A percentile compares a stretch with the other conserved stretches of the same genome.
Conservation (phyloP, 2,888 invertebrate genomes). For the Nemoura dubitans region DNA sequence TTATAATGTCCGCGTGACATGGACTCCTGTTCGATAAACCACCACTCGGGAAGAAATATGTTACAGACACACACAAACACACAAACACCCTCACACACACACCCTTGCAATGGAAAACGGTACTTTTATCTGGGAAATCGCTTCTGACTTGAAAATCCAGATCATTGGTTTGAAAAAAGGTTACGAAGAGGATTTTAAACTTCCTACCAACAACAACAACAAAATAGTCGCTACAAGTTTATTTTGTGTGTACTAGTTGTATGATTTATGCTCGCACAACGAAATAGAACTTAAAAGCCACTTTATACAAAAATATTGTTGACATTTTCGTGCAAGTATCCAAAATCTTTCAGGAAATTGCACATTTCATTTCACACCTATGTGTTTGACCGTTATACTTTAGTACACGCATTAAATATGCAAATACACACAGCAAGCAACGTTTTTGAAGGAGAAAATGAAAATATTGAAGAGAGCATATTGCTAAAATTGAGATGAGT, state of each 20-base stretch:
- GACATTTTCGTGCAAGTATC: not conserved
- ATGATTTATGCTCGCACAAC: not conserved
- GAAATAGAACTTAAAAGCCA: not conserved
- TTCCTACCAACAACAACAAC: not conserved
- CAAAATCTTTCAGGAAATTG: not conserved
- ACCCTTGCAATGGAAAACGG: not conserved
- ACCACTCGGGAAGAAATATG: conserved; percentile 36
- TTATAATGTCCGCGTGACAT: conserved; percentile 35
- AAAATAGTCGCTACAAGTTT: not conserved
- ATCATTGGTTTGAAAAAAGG: not conserved
- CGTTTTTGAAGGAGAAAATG: not conserved
- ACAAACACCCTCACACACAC: not conserved
- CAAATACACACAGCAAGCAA: not conserved
- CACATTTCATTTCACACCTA: not conserved
- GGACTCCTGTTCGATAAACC: conserved; percentile 21
- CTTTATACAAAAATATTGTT: not conserved
- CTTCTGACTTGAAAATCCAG: not conserved
- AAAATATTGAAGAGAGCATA: not conserved
- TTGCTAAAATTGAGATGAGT: not conserved
- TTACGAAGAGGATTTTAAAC: not conserved
- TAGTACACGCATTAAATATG: not conserved
- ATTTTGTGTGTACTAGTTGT: not conserved
- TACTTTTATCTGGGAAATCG: not conserved
- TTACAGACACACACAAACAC: not conserved
- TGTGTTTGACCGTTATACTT: not conserved